phyloP scores from a whole-genome alignment of 2,113 vertebrate genomes.

The Malurus cyaneus region DNA sequence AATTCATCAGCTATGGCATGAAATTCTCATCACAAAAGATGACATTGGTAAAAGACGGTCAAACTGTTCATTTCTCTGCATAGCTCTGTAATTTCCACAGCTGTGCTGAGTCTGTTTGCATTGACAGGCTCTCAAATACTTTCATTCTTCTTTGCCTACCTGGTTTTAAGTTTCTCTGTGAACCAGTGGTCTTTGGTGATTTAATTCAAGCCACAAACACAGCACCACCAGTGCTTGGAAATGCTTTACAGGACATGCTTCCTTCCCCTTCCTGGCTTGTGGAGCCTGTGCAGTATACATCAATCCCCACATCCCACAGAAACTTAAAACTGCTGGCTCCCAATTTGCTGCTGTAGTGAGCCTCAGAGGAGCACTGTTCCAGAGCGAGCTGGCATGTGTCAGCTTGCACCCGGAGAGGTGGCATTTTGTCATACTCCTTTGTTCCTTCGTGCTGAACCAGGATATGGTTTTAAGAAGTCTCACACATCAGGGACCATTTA shows the following conservation, averaged over 20 bases:
- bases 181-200: background rate
- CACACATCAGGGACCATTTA: background rate
- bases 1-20: background rate
- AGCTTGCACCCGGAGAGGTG: background rate
- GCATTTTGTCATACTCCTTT: background rate
- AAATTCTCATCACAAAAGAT: background rate
- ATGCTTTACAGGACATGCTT: background rate
- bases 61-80: constrained; percentile 8
- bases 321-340: background rate
- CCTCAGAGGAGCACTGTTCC: background rate
- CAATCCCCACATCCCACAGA: background rate
- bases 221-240: background rate
- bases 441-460: background rate
- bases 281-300: background rate
- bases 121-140: background rate
- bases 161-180: background rate
- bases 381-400: background rate
- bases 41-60: background rate
- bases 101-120: background rate
- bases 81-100: background rate
- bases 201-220: background rate
- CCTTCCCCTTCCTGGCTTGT: background rate
- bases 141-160: background rate
- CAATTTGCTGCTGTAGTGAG: background rate
- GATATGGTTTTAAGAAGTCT: background rate